Conservation (phyloP, 2,113 vertebrate genomes). For the Cairina moschata region DNA sequence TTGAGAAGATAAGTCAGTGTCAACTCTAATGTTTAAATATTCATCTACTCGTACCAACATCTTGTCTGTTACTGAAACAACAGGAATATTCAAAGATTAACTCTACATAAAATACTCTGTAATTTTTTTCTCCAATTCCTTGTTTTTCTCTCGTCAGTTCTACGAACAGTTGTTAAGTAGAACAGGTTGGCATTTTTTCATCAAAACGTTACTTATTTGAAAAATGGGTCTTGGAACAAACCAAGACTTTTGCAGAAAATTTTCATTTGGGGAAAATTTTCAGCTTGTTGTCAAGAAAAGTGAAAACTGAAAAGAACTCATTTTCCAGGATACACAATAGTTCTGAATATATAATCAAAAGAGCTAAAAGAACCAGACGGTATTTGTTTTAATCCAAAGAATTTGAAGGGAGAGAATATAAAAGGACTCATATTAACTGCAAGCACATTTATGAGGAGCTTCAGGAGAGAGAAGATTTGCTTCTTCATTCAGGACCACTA, state of each 20-base stretch:
- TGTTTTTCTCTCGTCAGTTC: constrained; percentile 66
- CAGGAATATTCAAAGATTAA: constrained; percentile 74
- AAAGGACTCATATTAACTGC: constrained; percentile 74
- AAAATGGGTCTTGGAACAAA: constrained; percentile 73
- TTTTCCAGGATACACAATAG: constrained; percentile 74
- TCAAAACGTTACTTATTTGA: constrained; percentile 73
- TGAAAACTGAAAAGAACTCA: constrained; percentile 70
- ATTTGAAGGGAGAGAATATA: constrained; percentile 71
- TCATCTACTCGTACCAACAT: constrained; percentile 64
- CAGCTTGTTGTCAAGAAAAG: constrained; percentile 71
- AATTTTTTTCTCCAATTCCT: constrained; percentile 65
- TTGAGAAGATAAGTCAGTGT: constrained; percentile 66
- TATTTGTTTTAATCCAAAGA: constrained; percentile 74
- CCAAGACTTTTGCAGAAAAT: constrained; percentile 70
- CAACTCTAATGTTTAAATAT: constrained; percentile 73
- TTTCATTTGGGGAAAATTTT: constrained; percentile 72
- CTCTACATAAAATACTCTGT: constrained; percentile 62
- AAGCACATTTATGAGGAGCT: constrained; percentile 69
- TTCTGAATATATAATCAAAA: constrained; percentile 73
- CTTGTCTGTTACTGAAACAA: constrained; percentile 68
- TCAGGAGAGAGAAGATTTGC: constrained; percentile 32
- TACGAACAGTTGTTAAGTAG: constrained; percentile 71
- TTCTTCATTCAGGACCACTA: constrained; percentile 35
- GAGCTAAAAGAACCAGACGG: constrained; percentile 71
- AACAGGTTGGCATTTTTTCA: constrained; percentile 74